Evolutionary conservation across 2,888 invertebrate genomes (phyloP).

Genomic region (Perdita meconis): DNA sequence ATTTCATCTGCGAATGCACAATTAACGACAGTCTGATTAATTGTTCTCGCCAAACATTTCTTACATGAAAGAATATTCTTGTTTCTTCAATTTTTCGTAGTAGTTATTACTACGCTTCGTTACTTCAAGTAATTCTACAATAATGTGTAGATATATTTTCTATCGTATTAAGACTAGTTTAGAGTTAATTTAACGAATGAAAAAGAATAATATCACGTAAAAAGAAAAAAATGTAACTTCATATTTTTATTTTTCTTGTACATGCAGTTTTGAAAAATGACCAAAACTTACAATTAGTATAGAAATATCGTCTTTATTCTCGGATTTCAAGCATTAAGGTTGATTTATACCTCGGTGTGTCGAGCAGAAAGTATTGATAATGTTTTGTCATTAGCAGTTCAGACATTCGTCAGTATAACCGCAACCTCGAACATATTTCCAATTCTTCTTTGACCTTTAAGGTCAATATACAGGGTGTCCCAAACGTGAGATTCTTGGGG

Average conservation of each 20-base stretch:
- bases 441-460: no score
- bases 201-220: neutral
- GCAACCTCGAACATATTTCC: no score
- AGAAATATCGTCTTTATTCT: neutral
- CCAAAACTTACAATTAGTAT: slow-evolving; percentile 17
- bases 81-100: neutral
- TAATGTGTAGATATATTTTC: neutral
- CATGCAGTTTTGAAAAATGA: neutral
- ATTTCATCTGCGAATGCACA: slow-evolving; percentile 14
- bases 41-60: neutral
- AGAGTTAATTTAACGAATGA: no score
- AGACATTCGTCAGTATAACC: no score
- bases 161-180: no score
- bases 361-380: no score
- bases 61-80: neutral
- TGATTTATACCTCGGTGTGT: no score
- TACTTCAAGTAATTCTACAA: no score
- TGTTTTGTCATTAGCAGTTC: no score
- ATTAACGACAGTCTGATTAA: neutral
- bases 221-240: no score
- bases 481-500: no score
- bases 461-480: no score
- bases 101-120: neutral
- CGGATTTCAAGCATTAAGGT: neutral
- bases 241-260: slow-evolving; percentile 1